phyloP scores from a whole-genome alignment of 2,113 vertebrate genomes.

The Prunella fulvescens region DNA sequence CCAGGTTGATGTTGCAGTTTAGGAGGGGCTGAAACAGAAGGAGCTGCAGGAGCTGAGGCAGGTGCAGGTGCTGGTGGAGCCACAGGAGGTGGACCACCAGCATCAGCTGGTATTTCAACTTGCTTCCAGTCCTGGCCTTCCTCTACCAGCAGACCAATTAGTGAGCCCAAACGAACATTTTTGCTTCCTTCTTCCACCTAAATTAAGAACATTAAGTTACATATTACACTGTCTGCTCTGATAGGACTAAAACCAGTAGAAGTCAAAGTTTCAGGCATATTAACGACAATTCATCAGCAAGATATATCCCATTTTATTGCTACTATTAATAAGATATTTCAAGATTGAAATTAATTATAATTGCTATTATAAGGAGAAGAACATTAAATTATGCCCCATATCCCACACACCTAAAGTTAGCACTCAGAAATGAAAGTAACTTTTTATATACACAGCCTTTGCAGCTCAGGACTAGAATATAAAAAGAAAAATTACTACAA shows the following conservation, averaged over 20 bases:
- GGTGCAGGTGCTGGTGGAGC: constrained; percentile 15
- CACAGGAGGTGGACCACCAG: constrained; percentile 13
- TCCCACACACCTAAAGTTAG: neutral
- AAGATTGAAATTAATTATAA: neutral
- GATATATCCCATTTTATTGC: neutral
- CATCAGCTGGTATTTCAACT: constrained; percentile 83
- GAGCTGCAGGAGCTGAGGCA: neutral
- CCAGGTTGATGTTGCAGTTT: constrained; percentile 41
- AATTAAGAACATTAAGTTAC: neutral
- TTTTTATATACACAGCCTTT: neutral
- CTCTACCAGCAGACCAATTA: constrained; percentile 91
- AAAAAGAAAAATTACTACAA: neutral
- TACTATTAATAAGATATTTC: neutral
- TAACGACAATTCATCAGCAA: neutral
- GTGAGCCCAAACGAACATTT: constrained; percentile 82
- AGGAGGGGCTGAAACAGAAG: constrained; percentile 23
- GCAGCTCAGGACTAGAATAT: neutral
- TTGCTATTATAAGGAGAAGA: neutral
- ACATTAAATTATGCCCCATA: neutral
- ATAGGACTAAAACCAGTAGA: neutral
- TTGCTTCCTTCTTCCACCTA: constrained; percentile 91
- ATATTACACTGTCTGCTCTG: neutral
- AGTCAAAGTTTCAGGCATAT: neutral
- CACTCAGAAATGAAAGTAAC: neutral
- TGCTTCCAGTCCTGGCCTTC: constrained; percentile 95